These are phyloP conservation scores for Drosophila maculinotata DNA, from an alignment of 2,888 invertebrate genomes.

Conservation along the genomic window DNA sequence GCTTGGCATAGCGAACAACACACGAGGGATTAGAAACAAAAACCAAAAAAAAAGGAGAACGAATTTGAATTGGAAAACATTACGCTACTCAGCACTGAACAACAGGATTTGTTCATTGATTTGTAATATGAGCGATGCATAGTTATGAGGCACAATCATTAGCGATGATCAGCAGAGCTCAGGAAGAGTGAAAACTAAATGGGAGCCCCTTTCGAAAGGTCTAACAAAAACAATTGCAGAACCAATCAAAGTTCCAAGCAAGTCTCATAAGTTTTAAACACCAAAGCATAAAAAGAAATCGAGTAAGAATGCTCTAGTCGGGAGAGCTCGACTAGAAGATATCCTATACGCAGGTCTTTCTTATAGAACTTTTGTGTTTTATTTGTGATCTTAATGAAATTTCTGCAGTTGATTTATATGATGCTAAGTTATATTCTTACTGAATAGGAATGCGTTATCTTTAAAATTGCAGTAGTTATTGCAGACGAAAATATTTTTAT, in stretches of 20 bases:
- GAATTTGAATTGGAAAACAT: constrained; percentile 58
- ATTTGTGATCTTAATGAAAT: no score
- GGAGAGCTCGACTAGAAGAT: not conserved
- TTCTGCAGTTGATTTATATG: no score
- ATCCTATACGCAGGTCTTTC: not conserved
- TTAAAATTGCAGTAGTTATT: no score
- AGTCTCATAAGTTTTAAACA: constrained; percentile 9
- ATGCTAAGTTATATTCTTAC: no score
- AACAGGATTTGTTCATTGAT: constrained; percentile 58
- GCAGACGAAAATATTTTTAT: no score
- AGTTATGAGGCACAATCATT: constrained; percentile 68
- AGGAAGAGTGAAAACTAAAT: not conserved
- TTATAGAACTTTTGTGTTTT: no score
- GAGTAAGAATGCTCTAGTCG: not conserved
- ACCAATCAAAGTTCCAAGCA: constrained; percentile 1
- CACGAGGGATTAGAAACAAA: constrained; percentile 57
- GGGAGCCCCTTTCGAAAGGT: not conserved
- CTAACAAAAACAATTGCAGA: not conserved
- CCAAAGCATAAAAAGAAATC: constrained; percentile 1
- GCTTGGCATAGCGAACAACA: constrained; percentile 45
- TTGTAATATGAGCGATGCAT: constrained; percentile 77
- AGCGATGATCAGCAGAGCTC: constrained; percentile 21
- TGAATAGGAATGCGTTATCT: no score
- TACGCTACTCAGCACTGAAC: not conserved
- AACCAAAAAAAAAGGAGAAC: constrained; percentile 26